phyloP scores from a whole-genome alignment of 2,797 vertebrate genomes.

The Heteromormyrus szaboi region DNA sequence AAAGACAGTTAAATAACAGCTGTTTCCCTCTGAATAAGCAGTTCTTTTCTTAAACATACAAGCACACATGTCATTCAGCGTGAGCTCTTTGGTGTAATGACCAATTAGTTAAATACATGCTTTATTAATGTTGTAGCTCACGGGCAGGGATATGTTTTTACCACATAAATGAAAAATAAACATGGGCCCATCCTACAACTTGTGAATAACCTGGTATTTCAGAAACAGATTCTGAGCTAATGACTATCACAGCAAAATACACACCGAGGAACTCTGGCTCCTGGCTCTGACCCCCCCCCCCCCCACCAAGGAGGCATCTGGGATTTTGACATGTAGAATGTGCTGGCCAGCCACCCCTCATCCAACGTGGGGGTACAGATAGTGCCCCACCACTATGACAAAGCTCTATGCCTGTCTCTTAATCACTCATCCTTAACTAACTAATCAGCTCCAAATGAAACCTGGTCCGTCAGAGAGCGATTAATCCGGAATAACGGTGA shows the following conservation, averaged over 20 bases:
- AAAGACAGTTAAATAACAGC: neutral
- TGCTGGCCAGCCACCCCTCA: neutral
- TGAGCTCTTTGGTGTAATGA: neutral
- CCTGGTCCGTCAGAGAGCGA: neutral
- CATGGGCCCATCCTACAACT: neutral
- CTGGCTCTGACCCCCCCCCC: neutral
- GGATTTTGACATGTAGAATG: neutral
- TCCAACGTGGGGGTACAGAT: neutral
- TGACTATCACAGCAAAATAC: neutral
- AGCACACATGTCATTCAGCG: neutral
- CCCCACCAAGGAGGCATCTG: neutral
- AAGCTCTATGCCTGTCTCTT: neutral
- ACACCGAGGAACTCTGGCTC: neutral
- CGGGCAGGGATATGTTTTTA: neutral
- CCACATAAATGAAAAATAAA: neutral
- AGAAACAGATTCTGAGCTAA: neutral
- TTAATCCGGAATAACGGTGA: neutral
- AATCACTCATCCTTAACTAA: neutral
- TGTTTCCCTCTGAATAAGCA: neutral
- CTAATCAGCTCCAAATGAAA: constrained; percentile 3
- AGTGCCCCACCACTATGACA: neutral
- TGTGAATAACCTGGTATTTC: neutral
- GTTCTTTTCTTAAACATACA: neutral
- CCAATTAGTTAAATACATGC: neutral
- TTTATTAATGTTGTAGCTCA: neutral